Conservation (phyloP, 1,140 invertebrate genomes). For the Anthonomus grandis region DNA sequence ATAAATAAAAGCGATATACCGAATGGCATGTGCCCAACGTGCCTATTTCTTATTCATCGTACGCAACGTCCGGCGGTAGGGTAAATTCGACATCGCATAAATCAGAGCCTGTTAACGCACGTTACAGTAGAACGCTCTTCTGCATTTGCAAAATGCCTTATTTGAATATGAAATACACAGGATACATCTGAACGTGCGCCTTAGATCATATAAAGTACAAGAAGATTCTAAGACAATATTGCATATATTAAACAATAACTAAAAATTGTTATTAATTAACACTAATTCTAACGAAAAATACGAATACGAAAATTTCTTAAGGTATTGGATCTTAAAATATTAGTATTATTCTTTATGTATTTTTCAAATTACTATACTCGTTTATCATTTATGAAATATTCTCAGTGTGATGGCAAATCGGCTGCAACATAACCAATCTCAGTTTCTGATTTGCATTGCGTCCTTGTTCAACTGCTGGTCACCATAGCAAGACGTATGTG, state of each 20-base stretch:
- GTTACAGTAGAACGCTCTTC: constrained; percentile 9
- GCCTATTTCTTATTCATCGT: constrained; percentile 6
- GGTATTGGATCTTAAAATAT: too few relatives aligned
- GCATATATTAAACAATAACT: too few relatives aligned
- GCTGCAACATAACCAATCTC: neutral
- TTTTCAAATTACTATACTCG: constrained; percentile 17
- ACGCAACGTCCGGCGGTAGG: constrained; percentile 13
- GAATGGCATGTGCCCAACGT: constrained; percentile 9
- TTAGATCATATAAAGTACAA: neutral
- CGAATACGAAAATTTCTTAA: too few relatives aligned
- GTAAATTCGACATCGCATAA: constrained; percentile 11
- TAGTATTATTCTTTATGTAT: too few relatives aligned
- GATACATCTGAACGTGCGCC: neutral
- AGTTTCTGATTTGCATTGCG: neutral
- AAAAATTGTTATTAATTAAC: too few relatives aligned
- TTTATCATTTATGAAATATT: constrained; percentile 11
- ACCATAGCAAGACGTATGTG: neutral
- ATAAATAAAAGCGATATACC: constrained; percentile 1
- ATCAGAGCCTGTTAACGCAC: constrained; percentile 14
- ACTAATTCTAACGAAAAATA: too few relatives aligned
- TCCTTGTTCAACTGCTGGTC: neutral
- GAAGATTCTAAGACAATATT: too few relatives aligned
- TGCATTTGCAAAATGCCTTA: constrained; percentile 11
- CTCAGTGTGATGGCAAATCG: constrained; percentile 12
- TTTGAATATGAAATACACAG: constrained; percentile 14